Percentiles rank a stretch among this genome's conserved stretches.
Evolutionary conservation across 2,113 vertebrate genomes (phyloP).

Genomic region (Ancistrus triradiatus): DNA sequence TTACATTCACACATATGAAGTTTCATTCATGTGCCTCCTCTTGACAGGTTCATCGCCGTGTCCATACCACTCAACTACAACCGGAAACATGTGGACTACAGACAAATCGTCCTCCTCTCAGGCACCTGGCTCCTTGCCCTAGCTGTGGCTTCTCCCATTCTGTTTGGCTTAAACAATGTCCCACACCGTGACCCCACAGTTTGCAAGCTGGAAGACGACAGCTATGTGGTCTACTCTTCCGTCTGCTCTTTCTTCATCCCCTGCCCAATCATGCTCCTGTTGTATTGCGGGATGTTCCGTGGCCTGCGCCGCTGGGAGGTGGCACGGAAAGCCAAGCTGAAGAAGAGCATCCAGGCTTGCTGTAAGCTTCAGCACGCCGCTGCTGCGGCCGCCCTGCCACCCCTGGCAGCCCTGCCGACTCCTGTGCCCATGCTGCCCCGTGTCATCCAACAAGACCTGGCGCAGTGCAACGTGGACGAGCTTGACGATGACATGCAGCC

Average conservation of each 20-base stretch:
- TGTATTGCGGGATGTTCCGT: conserved; percentile 85
- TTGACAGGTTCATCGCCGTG: conserved; percentile 85
- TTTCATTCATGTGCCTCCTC: not conserved
- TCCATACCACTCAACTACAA: conserved; percentile 83
- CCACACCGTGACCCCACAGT: conserved; percentile 71
- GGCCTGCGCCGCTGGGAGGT: conserved; percentile 83
- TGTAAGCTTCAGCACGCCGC: conserved; percentile 65
- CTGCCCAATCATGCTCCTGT: conserved; percentile 88
- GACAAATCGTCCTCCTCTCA: conserved; percentile 80
- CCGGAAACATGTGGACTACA: conserved; percentile 77
- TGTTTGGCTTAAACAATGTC: conserved; percentile 86
- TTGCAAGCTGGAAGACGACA: conserved; percentile 87
- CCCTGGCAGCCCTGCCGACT: conserved; percentile 42
- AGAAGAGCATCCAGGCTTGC: conserved; percentile 69
- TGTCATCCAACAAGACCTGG: conserved; percentile 60
- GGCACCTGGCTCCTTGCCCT: conserved; percentile 89
- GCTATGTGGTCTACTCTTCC: conserved; percentile 87
- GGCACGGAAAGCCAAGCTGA: conserved; percentile 75
- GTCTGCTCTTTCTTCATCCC: conserved; percentile 94
- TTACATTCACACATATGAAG: too few species aligned
- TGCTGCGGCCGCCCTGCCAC: conserved; percentile 44
- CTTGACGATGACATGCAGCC: conserved; percentile 50
- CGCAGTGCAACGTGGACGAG: conserved; percentile 57
- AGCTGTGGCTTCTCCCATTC: conserved; percentile 85
- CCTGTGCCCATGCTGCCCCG: conserved; percentile 42